These are phyloP conservation scores for Euclidia mi DNA, from an alignment of 2,888 invertebrate species.

Conservation along the genomic window DNA sequence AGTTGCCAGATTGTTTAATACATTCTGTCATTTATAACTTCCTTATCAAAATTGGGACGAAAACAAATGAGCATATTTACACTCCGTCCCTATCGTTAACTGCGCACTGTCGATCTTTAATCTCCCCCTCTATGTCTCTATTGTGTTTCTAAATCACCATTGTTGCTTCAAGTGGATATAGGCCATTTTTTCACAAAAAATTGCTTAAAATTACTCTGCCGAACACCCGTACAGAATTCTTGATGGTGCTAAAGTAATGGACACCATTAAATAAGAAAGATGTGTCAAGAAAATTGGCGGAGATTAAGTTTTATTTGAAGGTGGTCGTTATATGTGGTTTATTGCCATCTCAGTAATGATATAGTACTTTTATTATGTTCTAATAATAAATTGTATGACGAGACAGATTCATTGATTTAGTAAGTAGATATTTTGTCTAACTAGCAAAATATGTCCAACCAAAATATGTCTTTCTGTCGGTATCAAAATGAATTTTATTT, in stretches of 20 bases:
- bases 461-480: too few relatives aligned
- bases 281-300: slow-evolving; percentile 25
- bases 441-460: too few relatives aligned
- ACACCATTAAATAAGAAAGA: slow-evolving; percentile 41
- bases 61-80: slow-evolving; percentile 29
- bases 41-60: neutral
- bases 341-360: neutral
- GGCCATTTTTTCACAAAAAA: slow-evolving; percentile 47
- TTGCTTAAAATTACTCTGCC: slow-evolving; percentile 49
- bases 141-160: slow-evolving; percentile 70
- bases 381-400: too few relatives aligned
- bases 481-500: too few relatives aligned
- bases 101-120: slow-evolving; percentile 62
- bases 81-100: slow-evolving; percentile 39
- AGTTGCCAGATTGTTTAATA: too few relatives aligned
- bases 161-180: slow-evolving; percentile 70
- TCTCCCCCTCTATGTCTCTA: slow-evolving; percentile 48
- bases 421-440: too few relatives aligned
- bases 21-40: neutral
- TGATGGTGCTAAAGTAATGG: slow-evolving; percentile 41
- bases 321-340: neutral
- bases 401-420: too few relatives aligned
- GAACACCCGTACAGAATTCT: slow-evolving; percentile 34
- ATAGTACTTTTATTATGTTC: too few relatives aligned
- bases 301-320: slow-evolving; percentile 13